Evolutionary conservation across 2,113 vertebrate species (phyloP).

Genomic region (Labeo catla): DNA sequence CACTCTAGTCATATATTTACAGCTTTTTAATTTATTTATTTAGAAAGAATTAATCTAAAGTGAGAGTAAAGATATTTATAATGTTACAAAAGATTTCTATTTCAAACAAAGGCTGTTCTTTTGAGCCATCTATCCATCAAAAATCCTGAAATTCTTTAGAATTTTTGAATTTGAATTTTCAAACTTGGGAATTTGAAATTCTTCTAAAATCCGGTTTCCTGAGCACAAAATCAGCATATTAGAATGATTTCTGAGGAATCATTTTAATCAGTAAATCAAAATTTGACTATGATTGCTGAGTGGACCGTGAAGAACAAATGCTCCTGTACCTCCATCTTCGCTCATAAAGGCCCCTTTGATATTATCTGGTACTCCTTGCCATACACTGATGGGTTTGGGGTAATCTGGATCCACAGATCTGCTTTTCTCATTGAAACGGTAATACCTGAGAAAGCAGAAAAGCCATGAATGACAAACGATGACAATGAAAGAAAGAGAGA

Average conservation of each 20-base stretch:
- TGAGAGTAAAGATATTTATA: no score
- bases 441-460: constrained; percentile 76
- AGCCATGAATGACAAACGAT: background rate
- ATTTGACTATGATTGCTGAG: no score
- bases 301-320: background rate
- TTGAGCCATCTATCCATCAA: no score
- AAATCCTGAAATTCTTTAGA: no score
- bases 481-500: background rate
- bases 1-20: no score
- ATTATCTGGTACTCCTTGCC: constrained; percentile 86
- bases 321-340: constrained; percentile 82
- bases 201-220: background rate
- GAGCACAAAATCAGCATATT: background rate
- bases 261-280: background rate
- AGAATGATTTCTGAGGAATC: background rate
- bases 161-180: no score
- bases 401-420: constrained; percentile 82
- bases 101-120: no score
- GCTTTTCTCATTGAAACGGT: constrained; percentile 85
- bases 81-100: no score
- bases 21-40: no score
- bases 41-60: no score
- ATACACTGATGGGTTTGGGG: constrained; percentile 85
- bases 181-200: no score
- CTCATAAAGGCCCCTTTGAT: constrained; percentile 86